A percentile compares a stretch with the other conserved stretches of the same genome.
Conservation (phyloP, 2,888 invertebrate species). For the Drosophila kuntzei region DNA sequence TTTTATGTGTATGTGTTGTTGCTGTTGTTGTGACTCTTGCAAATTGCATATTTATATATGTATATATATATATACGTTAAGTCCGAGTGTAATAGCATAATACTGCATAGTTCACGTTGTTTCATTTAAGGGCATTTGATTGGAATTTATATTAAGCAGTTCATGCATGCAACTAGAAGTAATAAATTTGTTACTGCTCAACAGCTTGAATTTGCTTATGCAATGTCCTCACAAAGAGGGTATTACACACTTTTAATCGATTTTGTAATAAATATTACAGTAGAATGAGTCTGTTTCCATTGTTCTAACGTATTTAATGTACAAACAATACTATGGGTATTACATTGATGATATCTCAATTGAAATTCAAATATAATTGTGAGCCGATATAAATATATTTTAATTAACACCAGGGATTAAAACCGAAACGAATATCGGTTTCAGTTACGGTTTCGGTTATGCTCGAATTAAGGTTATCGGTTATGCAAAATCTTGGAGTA, state of each 20-base stretch:
- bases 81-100: slow-evolving; percentile 42
- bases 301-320: no score
- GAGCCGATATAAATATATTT: no score
- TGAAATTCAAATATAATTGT: no score
- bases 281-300: no score
- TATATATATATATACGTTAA: no score
- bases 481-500: no score
- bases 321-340: no score
- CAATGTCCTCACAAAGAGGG: background rate
- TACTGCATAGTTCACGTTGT: slow-evolving; percentile 26
- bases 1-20: slow-evolving; percentile 44
- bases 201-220: slow-evolving; percentile 22
- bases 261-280: background rate
- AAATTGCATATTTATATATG: slow-evolving; percentile 70
- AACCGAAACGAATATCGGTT: no score
- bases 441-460: no score
- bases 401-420: no score
- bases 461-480: no score
- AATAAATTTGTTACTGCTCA: slow-evolving; percentile 49
- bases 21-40: slow-evolving; percentile 17
- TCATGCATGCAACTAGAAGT: slow-evolving; percentile 48
- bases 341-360: no score
- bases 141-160: slow-evolving; percentile 58
- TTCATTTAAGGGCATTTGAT: slow-evolving; percentile 36
- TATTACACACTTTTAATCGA: background rate